Base-by-base conservation (phyloP, 2,797 vertebrate genomes). In the Cirrhinus mrigala region DNA sequence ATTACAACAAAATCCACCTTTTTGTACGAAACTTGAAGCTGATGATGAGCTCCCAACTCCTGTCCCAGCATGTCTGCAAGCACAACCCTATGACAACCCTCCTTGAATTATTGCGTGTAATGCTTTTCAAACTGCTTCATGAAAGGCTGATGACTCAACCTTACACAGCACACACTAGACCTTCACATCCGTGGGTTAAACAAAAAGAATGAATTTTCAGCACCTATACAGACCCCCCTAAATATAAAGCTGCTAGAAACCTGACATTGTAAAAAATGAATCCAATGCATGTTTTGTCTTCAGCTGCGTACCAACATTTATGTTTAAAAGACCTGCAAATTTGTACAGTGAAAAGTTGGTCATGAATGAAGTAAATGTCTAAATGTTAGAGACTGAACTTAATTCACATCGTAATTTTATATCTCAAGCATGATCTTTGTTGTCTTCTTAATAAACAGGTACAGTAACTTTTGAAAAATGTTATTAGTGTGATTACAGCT, bases 1-100 rank as follows among this genome's bases (percentile, higher is more conserved):
- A 62, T 52, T 60, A 79, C 24, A 83, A 69, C 33, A 40, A 50
- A 80, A 73, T 52, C 44, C 7, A 12, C 52, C 52, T 84, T n/a
- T 22, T 44, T 71, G 15, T 22, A 62, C 14, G 66, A 85, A 85
- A 85, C 76, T 48, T 52, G 7, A 66, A 52, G 33, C n/a, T 37
- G 71, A 83, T 46, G 14, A n/a, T 50, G 27, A 9, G 40, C 83
- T 73, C 44, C 22, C 56, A 64, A 50, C 66, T 85, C 83, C n/a
- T 80, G 83, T 64, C 52, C 3, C 44, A 64, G 56, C 83, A 64
- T 64, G 83, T 69, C 44, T 44, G 27, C 52, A 40, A 60, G 40
- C 76, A 79, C 76, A 85, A 70, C 77, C 27, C 44, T 33, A 52
- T 85, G 68, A 54, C 44, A 62, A 16, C 11, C 7, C 8, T 60